A percentile compares a stretch with the other conserved stretches of the same genome.
Conservation (phyloP, 2,113 vertebrate species). For the Symphodus melops region DNA sequence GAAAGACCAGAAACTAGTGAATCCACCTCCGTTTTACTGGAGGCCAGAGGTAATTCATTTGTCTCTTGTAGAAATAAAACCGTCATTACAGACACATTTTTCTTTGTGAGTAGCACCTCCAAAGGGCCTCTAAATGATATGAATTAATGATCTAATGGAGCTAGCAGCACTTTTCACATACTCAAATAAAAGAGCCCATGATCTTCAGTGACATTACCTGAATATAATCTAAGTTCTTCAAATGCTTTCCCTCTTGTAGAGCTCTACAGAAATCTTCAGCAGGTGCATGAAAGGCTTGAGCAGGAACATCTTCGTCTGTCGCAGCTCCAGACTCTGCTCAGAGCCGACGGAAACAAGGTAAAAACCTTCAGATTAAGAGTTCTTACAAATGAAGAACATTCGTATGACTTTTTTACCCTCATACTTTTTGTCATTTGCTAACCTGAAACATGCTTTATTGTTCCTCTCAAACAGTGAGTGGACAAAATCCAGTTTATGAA, state of each 20-base stretch:
- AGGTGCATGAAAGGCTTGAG: conserved; percentile 81
- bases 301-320: conserved; percentile 84
- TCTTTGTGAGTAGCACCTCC: background rate
- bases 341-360: conserved; percentile 81
- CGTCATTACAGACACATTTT: background rate
- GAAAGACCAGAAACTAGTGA: conserved; percentile 64
- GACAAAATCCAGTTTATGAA: background rate
- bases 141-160: background rate
- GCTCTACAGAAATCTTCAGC: conserved; percentile 81
- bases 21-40: conserved; percentile 66
- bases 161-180: background rate
- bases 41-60: conserved; percentile 81
- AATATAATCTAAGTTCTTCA: background rate
- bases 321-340: conserved; percentile 79
- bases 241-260: conserved; percentile 65
- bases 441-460: background rate
- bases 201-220: no score
- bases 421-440: background rate
- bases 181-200: background rate
- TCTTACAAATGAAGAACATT: no score
- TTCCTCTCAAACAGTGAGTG: background rate
- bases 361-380: background rate
- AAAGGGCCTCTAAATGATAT: background rate
- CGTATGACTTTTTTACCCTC: no score
- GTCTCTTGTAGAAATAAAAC: background rate